A percentile compares a stretch with the other conserved stretches of the same genome.
These are phyloP conservation scores for Tryphoninae sp. DNA, from an alignment of 2,888 invertebrate genomes.

Conservation along the genomic window DNA sequence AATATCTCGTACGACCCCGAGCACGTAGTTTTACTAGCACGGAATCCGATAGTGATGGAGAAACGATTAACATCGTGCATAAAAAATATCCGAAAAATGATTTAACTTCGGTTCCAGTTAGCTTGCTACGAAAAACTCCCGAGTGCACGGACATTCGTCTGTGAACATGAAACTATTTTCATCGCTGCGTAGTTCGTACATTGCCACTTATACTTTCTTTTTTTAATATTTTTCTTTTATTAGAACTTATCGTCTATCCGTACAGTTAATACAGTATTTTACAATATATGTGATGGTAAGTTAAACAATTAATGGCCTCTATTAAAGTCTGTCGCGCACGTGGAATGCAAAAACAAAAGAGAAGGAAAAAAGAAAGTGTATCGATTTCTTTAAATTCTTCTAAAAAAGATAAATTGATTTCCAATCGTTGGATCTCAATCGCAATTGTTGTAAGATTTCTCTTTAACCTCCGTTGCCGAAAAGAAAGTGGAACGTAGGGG, in stretches of 20 bases:
- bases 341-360: constrained; percentile 18
- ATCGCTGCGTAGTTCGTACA: constrained; percentile 7
- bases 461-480: neutral
- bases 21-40: constrained; percentile 56
- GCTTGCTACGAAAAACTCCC: neutral
- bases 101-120: neutral
- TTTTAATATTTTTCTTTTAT: constrained; percentile 72
- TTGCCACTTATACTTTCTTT: neutral
- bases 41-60: constrained; percentile 62
- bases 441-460: neutral
- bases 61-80: neutral
- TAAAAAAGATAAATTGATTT: constrained; percentile 25
- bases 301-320: constrained; percentile 71
- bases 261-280: constrained; percentile 79
- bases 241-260: constrained; percentile 76
- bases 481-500: neutral
- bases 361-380: constrained; percentile 10
- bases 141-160: constrained; percentile 3
- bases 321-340: constrained; percentile 70
- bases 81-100: constrained; percentile 26
- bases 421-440: constrained; percentile 27
- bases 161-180: neutral
- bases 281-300: constrained; percentile 75
- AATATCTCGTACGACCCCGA: constrained; percentile 62
- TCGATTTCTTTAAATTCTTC: constrained; percentile 18